A percentile compares a stretch with the other conserved stretches of the same genome.
Conservation (phyloP, 2,113 vertebrate genomes). For the Neodon shergylaensis region DNA sequence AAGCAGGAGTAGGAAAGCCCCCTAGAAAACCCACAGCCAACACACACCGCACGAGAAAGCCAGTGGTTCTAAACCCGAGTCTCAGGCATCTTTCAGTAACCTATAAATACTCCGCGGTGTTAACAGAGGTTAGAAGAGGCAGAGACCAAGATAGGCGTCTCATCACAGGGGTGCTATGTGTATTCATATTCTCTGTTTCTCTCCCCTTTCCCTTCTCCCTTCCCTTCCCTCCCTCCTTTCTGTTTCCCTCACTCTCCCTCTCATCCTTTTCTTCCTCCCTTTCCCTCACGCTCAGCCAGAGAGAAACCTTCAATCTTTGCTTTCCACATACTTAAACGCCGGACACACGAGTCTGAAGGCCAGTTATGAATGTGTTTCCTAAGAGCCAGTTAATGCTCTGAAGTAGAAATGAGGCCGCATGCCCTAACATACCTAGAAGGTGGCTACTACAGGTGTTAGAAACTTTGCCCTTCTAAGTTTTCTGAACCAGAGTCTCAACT, state of each 20-base stretch:
- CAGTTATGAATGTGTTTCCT: background rate
- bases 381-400: constrained; percentile 47
- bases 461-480: background rate
- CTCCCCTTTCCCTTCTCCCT: background rate
- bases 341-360: background rate
- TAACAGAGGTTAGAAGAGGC: background rate
- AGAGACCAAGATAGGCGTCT: background rate
- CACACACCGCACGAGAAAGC: background rate
- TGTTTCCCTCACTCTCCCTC: background rate
- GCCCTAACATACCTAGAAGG: background rate
- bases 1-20: background rate
- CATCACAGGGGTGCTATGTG: background rate
- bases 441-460: background rate
- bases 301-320: background rate
- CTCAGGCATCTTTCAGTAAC: background rate
- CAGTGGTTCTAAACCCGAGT: background rate
- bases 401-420: background rate
- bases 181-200: background rate
- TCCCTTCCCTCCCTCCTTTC: background rate
- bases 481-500: background rate
- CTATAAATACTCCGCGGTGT: background rate
- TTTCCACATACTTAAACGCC: constrained; percentile 13
- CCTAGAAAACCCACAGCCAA: background rate
- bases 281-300: background rate
- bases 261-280: background rate